Base-by-base conservation (phyloP, 2,888 invertebrate genomes). In the Drosophila pseudotakahashii region DNA sequence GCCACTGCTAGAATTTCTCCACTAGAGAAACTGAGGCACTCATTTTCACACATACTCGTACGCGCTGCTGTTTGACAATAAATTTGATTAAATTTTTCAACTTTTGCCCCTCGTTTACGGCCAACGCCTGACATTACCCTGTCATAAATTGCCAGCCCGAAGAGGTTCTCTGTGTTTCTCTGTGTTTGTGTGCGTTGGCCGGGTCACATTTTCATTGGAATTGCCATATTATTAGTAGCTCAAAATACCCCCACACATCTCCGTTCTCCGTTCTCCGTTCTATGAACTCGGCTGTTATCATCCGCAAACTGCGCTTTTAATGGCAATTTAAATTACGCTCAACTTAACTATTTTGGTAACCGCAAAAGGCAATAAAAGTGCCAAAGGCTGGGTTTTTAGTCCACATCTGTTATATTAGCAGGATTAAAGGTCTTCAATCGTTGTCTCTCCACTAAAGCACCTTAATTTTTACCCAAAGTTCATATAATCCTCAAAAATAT, bases 81-180 rank as follows among this genome's bases (percentile, higher is more conserved):
- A 76, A 81, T 79, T 79, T 72, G 68, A 71, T 76, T 62, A 54
- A 72, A 81, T 75, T 78, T 71, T 57, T 36, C 44, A 68, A 64
- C 47, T 30, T 26, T 48, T 41, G n/a, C 26, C 6, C n/a, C n/a
- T 5, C 45, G 45, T 45, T 45, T 26, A 45, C 26, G 45, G 71
- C 52, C 66, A 50, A 37, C 73, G 67, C 57, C 71, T 75, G 70
- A 61, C 72, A 73, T 70, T 67, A 67, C 42, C 59, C 58, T 53
- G 32, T 26, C 79, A 81, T 81, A 84, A 80, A 84, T 81, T 71
- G 61, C 19, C 11, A 7, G 19, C 39, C 39, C 30, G 3, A 2
- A 11, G 11, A 19, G 41, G 7, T 4, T 2, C 32, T 10, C 2
- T 10, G 32, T 32, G 32, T 2, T n/a, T 39, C 6, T 10, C 3